These are phyloP conservation scores for Origma solitaria DNA, from an alignment of 2,113 vertebrate species.

Conservation along the genomic window DNA sequence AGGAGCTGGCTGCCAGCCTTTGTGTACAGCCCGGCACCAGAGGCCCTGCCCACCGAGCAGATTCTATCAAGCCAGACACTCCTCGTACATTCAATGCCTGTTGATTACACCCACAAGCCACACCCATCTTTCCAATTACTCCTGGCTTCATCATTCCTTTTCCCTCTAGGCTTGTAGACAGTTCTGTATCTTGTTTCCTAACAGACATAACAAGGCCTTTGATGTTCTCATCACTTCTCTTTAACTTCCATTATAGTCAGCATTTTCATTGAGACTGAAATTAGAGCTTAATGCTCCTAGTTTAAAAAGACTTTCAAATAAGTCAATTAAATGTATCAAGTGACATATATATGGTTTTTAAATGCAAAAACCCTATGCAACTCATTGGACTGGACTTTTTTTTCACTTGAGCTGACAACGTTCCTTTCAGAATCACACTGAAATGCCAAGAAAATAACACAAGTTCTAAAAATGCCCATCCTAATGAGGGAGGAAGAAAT, in stretches of 20 bases:
- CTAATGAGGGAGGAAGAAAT: constrained; percentile 23
- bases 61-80: not conserved
- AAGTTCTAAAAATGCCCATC: not conserved
- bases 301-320: constrained; percentile 31
- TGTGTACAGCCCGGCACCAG: not conserved
- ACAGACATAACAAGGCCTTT: constrained; percentile 60
- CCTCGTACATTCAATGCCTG: not conserved
- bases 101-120: not conserved
- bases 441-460: not conserved
- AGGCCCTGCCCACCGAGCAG: not conserved
- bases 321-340: constrained; percentile 14
- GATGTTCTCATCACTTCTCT: constrained; percentile 56
- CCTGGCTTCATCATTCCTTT: constrained; percentile 17
- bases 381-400: not conserved
- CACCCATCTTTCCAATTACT: constrained; percentile 15
- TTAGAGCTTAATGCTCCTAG: constrained; percentile 22
- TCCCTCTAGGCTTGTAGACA: constrained; percentile 34
- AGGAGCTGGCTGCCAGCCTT: not conserved
- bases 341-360: not conserved
- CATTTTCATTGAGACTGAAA: constrained; percentile 59
- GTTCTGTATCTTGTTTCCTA: constrained; percentile 54
- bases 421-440: not conserved
- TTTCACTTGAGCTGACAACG: not conserved
- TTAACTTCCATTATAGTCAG: constrained; percentile 55
- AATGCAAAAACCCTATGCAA: not conserved